phyloP scores from a whole-genome alignment of 2,888 invertebrate genomes.

The Dryocosmus kuriphilus region DNA sequence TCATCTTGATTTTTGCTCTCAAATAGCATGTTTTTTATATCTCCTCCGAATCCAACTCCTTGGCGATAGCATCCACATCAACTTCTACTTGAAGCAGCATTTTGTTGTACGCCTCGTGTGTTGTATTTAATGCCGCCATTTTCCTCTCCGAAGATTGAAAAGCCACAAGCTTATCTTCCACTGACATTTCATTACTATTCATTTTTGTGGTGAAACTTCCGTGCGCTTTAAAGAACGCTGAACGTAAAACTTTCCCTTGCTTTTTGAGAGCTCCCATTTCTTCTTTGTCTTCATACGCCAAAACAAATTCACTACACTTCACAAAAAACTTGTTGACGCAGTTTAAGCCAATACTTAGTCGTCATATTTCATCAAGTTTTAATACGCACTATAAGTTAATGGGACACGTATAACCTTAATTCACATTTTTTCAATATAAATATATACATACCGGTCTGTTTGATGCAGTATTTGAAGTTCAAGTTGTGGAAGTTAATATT shows the following conservation, averaged over 20 bases:
- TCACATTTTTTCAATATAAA: too few relatives aligned
- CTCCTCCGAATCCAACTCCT: slow-evolving; percentile 43
- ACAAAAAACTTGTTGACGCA: too few relatives aligned
- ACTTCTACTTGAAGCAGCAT: slow-evolving; percentile 29
- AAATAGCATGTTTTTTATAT: not conserved
- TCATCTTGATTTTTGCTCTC: not conserved
- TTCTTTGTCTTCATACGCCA: not conserved
- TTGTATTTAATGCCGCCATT: slow-evolving; percentile 24
- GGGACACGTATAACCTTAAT: too few relatives aligned
- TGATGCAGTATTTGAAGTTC: too few relatives aligned
- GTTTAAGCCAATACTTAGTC: too few relatives aligned
- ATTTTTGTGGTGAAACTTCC: too few relatives aligned
- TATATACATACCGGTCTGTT: too few relatives aligned
- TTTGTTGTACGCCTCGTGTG: slow-evolving; percentile 30
- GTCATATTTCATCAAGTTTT: too few relatives aligned
- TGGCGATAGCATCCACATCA: slow-evolving; percentile 34
- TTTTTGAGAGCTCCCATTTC: not conserved
- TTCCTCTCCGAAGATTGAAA: slow-evolving; percentile 37
- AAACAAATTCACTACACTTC: too few relatives aligned
- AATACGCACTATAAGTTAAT: too few relatives aligned
- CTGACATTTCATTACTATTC: not conserved
- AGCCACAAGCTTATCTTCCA: not conserved
- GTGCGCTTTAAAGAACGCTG: not conserved
- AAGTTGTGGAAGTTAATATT: too few relatives aligned
- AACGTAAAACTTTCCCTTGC: not conserved